A percentile compares a stretch with the other conserved stretches of the same genome.
phyloP scores from a whole-genome alignment of 2,797 vertebrate species.

The Telmatherina bonti region DNA sequence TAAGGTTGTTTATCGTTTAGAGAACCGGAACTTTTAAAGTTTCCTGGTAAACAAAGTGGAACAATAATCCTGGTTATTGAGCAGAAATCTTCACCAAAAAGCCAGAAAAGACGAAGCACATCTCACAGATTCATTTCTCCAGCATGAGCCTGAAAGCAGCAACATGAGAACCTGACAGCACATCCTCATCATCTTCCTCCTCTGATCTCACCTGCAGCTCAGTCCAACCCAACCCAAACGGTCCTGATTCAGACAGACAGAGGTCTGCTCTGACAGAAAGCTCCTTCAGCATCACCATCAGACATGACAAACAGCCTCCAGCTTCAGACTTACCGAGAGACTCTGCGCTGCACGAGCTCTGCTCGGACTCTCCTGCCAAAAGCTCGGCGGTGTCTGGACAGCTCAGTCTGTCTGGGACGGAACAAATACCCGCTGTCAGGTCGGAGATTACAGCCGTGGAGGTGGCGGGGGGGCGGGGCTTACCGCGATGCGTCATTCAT shows the following conservation, averaged over 20 bases:
- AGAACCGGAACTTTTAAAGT: too few relatives aligned
- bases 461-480: conserved; percentile 40
- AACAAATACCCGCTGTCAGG: conserved; percentile 65
- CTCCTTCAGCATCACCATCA: conserved; percentile 38
- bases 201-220: too few relatives aligned
- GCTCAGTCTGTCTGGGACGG: conserved; percentile 59
- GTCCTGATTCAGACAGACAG: too few relatives aligned
- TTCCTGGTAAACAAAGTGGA: too few relatives aligned
- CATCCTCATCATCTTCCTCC: too few relatives aligned
- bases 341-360: conserved; percentile 42
- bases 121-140: too few relatives aligned
- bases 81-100: too few relatives aligned
- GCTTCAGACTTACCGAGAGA: conserved; percentile 75
- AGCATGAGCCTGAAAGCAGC: neutral
- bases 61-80: too few relatives aligned
- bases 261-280: too few relatives aligned
- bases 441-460: conserved; percentile 68
- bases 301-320: neutral
- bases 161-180: neutral
- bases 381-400: conserved; percentile 61
- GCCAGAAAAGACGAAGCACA: too few relatives aligned
- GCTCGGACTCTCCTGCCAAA: conserved; percentile 73
- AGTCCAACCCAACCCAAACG: too few relatives aligned
- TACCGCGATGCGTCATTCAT: conserved; percentile 23
- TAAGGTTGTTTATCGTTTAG: too few relatives aligned